A percentile compares a stretch with the other conserved stretches of the same genome.
These are phyloP conservation scores for Teleogryllus occipitalis DNA, from an alignment of 1,140 invertebrate species.

Conservation along the genomic window DNA sequence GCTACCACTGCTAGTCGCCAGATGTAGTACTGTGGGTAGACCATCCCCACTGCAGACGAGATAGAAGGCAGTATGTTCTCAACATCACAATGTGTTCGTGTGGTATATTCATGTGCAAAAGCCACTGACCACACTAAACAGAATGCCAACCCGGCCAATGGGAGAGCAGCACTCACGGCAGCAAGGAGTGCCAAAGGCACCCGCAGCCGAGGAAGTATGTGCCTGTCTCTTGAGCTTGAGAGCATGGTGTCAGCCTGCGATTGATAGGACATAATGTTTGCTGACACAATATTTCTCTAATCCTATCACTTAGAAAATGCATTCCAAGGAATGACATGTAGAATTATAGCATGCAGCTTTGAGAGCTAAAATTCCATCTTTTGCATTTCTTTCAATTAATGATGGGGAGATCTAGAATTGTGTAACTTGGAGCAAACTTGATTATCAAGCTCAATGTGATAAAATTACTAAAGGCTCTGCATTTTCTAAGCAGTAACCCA, in stretches of 20 bases:
- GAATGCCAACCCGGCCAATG: not conserved
- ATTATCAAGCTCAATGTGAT: too few species aligned
- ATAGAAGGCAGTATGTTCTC: not conserved
- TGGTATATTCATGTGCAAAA: not conserved
- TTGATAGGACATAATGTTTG: not conserved
- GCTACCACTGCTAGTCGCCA: not conserved
- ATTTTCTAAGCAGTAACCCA: too few species aligned
- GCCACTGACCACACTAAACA: conserved; percentile 3
- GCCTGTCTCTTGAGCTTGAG: not conserved
- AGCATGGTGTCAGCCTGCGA: not conserved
- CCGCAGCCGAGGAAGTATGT: not conserved
- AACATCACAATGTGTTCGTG: not conserved
- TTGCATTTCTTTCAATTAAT: too few species aligned
- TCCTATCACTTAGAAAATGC: too few species aligned
- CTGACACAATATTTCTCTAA: not conserved
- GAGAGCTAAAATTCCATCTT: too few species aligned
- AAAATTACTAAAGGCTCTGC: too few species aligned
- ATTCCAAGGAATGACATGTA: too few species aligned
- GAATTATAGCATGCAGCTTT: too few species aligned
- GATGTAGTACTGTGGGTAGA: conserved; percentile 3
- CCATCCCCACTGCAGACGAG: not conserved
- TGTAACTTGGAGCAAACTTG: too few species aligned
- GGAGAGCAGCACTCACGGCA: not conserved
- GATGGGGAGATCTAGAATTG: too few species aligned
- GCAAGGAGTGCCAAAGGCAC: not conserved